Evolutionary conservation across 1,140 invertebrate species (phyloP).

Genomic region (Drosophila eugracilis): DNA sequence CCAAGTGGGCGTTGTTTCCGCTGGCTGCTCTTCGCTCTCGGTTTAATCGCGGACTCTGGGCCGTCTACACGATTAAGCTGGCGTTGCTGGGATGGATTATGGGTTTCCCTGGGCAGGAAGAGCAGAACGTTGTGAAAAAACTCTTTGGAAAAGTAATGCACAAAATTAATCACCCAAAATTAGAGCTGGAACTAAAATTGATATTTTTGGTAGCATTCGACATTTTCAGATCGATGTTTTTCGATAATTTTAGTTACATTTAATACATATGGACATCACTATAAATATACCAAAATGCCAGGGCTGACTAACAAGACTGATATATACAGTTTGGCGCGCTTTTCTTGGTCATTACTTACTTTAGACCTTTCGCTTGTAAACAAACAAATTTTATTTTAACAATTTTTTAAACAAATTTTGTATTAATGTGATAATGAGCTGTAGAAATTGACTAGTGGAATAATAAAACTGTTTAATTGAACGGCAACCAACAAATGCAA

Average conservation of each 20-base stretch:
- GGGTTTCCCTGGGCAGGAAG: slow-evolving; percentile 28
- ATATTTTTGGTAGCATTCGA: not conserved
- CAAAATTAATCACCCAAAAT: slow-evolving; percentile 63
- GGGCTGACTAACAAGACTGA: not conserved
- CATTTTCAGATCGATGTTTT: not conserved
- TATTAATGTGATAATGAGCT: no score
- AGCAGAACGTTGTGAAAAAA: slow-evolving; percentile 32
- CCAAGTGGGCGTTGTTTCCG: slow-evolving; percentile 66
- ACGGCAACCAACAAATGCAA: no score
- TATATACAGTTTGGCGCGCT: not conserved
- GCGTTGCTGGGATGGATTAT: slow-evolving; percentile 33
- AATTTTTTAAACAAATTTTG: not conserved
- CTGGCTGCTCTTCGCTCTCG: slow-evolving; percentile 35
- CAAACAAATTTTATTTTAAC: no score
- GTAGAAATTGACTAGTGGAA: no score
- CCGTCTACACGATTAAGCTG: slow-evolving; percentile 93
- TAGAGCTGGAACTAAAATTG: slow-evolving; percentile 6
- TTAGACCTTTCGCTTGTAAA: slow-evolving; percentile 5
- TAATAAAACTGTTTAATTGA: no score
- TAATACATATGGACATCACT: no score
- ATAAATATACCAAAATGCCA: not conserved
- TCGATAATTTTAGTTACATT: no score
- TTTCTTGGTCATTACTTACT: not conserved
- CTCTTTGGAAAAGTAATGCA: slow-evolving; percentile 51
- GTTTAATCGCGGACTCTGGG: slow-evolving; percentile 94